Evolutionary conservation across 2,888 invertebrate species (phyloP), one percentile per base, ranked within the genome.

Genomic region (Lasioglossum zephyrum): DNA sequence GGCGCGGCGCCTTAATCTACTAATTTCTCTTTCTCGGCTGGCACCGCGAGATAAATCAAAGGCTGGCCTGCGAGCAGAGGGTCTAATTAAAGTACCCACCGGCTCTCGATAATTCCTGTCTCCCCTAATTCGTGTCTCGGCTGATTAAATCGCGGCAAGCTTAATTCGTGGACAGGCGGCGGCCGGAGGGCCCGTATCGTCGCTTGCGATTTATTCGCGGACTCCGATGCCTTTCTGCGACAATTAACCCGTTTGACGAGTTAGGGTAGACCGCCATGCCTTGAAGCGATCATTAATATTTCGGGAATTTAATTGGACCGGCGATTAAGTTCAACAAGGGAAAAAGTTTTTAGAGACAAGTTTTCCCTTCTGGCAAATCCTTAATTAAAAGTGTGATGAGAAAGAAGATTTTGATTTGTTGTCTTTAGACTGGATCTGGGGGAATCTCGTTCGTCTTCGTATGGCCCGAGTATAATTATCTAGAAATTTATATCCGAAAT

Each of bases 81-180:
- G n/a, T 84, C 73, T 82, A 84, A 84, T 84, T 82, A 74, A 84
- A 78, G 69, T 18, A 44, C 73, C 41, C 77, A 63, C 13, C 70
- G 36, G 73, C 2, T 8, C 69, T 53, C 49, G 74, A 84, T 84
- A 83, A 84, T 82, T 77, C 73, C 63, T n/a, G 53, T 41, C 41
- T 44, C 60, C 76, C 41, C 31, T 66, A 41, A 83, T 84, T 82
- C 57, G 31, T 47, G 31, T 31, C 36, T 5, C 41, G 57, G 31
- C 74, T 82, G 73, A 84, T 84, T 84, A 82, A 78, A 73, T 57
- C 36, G 18, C 36, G n/a, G 22, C 41, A 6, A 39, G 18, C 39
- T 82, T 47, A 16, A 22, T 60, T 60, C 66, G 13, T 39, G n/a
- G 53, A 11, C 47, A 63, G 73, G n/a, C n/a, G 9, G 22, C 9